These are phyloP conservation scores for Cataglyphis rosenhaueri DNA, from an alignment of 2,888 invertebrate species.

Conservation along the genomic window DNA sequence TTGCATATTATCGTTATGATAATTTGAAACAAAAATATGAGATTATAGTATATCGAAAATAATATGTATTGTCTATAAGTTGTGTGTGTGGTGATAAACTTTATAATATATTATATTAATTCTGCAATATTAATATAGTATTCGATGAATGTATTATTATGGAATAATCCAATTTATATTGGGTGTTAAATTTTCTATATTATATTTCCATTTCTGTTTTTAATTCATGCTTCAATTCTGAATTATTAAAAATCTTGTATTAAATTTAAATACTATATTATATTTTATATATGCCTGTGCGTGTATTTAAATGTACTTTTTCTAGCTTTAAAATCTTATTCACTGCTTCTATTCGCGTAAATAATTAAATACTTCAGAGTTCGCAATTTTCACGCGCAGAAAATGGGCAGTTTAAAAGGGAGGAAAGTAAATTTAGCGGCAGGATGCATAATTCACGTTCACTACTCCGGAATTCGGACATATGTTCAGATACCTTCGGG, in stretches of 20 bases:
- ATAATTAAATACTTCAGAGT: conserved; percentile 18
- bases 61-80: background rate
- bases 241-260: conserved; percentile 4
- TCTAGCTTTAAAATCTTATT: background rate
- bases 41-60: background rate
- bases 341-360: background rate
- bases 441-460: conserved; percentile 50
- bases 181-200: background rate
- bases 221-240: background rate
- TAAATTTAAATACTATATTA: background rate
- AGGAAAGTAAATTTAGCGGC: conserved; percentile 46
- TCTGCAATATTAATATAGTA: background rate
- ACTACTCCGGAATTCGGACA: conserved; percentile 26
- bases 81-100: background rate
- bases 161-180: background rate
- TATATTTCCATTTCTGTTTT: conserved; percentile 3
- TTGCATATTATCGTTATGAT: background rate
- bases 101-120: background rate
- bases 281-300: background rate
- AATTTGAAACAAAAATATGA: background rate
- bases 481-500: conserved; percentile 50
- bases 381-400: background rate
- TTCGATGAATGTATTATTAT: background rate
- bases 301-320: background rate
- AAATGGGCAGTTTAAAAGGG: conserved; percentile 48